A percentile compares a stretch with the other conserved stretches of the same genome.
phyloP scores from a whole-genome alignment of 2,113 vertebrate genomes.

The Glaucomys volans region DNA sequence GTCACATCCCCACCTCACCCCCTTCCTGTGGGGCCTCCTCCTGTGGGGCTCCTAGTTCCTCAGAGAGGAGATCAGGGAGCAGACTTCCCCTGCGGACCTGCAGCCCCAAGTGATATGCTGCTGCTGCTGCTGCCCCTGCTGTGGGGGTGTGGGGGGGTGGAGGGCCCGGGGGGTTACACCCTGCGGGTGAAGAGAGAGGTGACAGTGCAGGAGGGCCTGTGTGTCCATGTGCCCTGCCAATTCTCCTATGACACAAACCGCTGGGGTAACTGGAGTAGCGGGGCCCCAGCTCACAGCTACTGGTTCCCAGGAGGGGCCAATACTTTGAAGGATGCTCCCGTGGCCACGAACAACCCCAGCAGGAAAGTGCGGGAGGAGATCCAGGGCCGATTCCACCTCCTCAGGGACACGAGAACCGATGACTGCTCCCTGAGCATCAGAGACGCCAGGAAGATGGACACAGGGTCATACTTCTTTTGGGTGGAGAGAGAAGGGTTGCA shows the following conservation, averaged over 20 bases:
- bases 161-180: no score
- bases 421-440: conserved; percentile 64
- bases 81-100: not conserved
- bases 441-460: rapidly evolving
- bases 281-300: rapidly evolving
- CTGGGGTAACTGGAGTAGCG: rapidly evolving
- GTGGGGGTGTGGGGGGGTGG: rapidly evolving
- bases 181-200: rapidly evolving
- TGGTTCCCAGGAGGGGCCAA: rapidly evolving
- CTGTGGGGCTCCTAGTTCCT: not conserved
- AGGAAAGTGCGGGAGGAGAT: rapidly evolving
- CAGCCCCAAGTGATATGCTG: not conserved
- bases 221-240: not conserved
- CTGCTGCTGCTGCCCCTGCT: not conserved
- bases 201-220: conserved; percentile 1
- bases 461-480: rapidly evolving
- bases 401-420: rapidly evolving
- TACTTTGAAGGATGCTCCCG: rapidly evolving
- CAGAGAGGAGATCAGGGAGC: not conserved
- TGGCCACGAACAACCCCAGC: not conserved
- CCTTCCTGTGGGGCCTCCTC: not conserved
- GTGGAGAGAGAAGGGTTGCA: rapidly evolving
- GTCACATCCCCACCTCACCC: not conserved
- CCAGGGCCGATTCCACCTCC: not conserved
- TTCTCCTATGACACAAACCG: not conserved